Evolutionary conservation across 2,888 invertebrate genomes (phyloP).

Genomic region (Autographa pulchrina): DNA sequence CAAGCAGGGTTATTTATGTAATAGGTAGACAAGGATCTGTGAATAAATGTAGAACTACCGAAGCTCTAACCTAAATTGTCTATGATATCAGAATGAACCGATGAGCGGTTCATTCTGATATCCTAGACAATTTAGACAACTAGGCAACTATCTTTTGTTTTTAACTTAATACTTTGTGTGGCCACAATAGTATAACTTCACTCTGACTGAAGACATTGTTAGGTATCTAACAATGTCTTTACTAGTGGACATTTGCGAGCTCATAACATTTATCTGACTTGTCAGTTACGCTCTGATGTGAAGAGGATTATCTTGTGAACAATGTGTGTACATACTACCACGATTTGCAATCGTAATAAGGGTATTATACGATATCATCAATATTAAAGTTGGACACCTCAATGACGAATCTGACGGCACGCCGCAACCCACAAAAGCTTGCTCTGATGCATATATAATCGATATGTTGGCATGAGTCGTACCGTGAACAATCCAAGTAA

Average conservation of each 20-base stretch:
- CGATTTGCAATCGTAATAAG: constrained; percentile 2
- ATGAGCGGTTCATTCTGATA: too few relatives aligned
- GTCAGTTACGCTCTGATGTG: neutral
- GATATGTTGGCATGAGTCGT: constrained; percentile 58
- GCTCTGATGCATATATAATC: constrained; percentile 62
- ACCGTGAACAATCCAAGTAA: constrained; percentile 73
- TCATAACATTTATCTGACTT: neutral
- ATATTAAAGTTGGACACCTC: constrained; percentile 36
- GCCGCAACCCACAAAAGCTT: constrained; percentile 63
- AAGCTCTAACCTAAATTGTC: neutral
- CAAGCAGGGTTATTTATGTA: too few relatives aligned
- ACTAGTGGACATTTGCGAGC: neutral
- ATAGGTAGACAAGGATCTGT: neutral
- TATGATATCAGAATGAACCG: neutral
- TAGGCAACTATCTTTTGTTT: neutral
- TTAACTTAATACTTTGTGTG: neutral
- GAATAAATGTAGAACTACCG: neutral
- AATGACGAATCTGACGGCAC: constrained; percentile 57
- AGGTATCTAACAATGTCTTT: neutral
- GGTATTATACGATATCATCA: constrained; percentile 30
- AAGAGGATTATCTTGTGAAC: neutral
- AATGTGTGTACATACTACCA: neutral
- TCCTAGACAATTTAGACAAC: too few relatives aligned
- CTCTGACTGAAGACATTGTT: neutral
- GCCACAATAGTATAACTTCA: constrained; percentile 4